Conservation (phyloP, 1,140 invertebrate species). For the Nixonia krombeini region DNA sequence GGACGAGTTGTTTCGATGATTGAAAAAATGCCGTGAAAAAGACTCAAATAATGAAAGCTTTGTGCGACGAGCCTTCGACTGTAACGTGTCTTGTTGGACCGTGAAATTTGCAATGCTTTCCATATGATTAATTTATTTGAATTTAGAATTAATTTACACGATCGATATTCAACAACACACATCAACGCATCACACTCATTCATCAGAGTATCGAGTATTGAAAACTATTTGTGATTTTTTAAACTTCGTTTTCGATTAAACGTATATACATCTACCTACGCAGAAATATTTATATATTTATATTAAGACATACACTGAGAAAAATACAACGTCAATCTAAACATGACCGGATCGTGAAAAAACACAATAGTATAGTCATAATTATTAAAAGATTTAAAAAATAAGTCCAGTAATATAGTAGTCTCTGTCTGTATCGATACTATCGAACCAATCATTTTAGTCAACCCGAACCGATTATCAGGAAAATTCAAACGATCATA, state of each 20-base stretch:
- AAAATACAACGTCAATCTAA: slow-evolving; percentile 21
- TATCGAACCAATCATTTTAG: no score
- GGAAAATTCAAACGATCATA: no score
- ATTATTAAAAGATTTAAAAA: no score
- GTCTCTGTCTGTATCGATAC: no score
- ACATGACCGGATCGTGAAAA: slow-evolving; percentile 10
- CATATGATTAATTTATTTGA: no score
- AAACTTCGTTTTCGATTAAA: slow-evolving; percentile 40
- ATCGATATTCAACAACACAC: slow-evolving; percentile 24
- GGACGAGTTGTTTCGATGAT: neutral
- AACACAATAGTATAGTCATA: no score
- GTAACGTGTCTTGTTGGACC: slow-evolving; percentile 11
- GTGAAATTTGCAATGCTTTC: no score
- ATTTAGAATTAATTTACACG: slow-evolving; percentile 43
- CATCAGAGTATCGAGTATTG: slow-evolving; percentile 55
- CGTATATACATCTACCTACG: slow-evolving; percentile 58
- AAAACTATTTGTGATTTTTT: slow-evolving; percentile 52
- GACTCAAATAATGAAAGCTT: slow-evolving; percentile 8
- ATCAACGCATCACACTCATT: slow-evolving; percentile 32
- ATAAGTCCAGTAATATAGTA: no score
- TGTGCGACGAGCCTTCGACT: slow-evolving; percentile 8
- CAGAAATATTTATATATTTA: slow-evolving; percentile 42
- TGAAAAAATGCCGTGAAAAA: slow-evolving; percentile 1
- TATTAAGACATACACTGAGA: slow-evolving; percentile 28
- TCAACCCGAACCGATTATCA: no score